These are phyloP conservation scores for Paedocypris micromegethes DNA, from an alignment of 2,797 vertebrate species.

Conservation along the genomic window DNA sequence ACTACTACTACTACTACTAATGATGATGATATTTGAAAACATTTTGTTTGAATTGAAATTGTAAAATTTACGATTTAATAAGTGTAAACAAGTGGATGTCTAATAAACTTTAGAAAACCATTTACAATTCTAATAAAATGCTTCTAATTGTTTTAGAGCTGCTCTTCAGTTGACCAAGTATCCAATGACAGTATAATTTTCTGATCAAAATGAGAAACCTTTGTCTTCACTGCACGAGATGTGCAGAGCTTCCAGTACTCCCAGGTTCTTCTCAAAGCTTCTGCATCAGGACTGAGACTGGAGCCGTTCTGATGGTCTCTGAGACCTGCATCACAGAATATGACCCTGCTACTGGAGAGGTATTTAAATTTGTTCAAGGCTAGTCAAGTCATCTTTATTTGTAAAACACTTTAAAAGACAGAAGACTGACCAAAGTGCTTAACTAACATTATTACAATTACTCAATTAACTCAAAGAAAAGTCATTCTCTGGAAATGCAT, in stretches of 20 bases:
- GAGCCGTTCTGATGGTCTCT: conserved; percentile 73
- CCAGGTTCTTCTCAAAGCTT: conserved; percentile 72
- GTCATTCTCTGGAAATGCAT: too few species aligned
- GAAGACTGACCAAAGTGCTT: too few species aligned
- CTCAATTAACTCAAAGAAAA: too few species aligned
- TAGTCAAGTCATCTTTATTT: too few species aligned
- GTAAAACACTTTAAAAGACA: too few species aligned
- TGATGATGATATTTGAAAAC: too few species aligned
- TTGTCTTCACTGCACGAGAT: conserved; percentile 68
- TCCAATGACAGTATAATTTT: too few species aligned
- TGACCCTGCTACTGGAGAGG: conserved; percentile 68
- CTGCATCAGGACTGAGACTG: conserved; percentile 64
- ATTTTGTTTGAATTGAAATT: too few species aligned
- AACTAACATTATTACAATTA: too few species aligned
- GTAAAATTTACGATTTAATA: too few species aligned
- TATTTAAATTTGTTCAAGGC: conserved; percentile 47
- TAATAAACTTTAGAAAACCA: background rate
- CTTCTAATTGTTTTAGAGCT: conserved; percentile 8
- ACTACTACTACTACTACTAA: too few species aligned
- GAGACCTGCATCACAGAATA: conserved; percentile 73
- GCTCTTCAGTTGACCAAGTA: background rate
- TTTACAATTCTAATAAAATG: background rate
- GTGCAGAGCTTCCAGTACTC: conserved; percentile 54
- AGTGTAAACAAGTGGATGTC: background rate
- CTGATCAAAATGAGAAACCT: conserved; percentile 79